Evolutionary conservation across 1,140 invertebrate species (phyloP).

Genomic region (Ylistrum balloti): DNA sequence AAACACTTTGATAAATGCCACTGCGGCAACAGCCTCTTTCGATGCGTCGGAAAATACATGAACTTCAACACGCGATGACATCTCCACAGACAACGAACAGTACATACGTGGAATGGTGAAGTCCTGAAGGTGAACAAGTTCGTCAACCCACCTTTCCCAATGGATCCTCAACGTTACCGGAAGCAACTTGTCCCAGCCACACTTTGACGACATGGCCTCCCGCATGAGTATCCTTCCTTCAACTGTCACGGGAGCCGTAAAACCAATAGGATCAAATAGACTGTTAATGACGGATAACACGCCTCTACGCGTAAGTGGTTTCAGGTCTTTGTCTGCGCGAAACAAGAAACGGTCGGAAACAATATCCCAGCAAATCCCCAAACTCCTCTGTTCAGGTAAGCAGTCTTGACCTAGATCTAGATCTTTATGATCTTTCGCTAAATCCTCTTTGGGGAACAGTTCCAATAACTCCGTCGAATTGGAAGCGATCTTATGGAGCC

Average conservation of each 20-base stretch:
- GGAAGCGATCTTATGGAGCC: slow-evolving; percentile 49
- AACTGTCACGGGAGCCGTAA: slow-evolving; percentile 56
- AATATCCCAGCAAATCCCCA: slow-evolving; percentile 47
- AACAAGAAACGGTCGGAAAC: slow-evolving; percentile 23
- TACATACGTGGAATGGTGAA: no score
- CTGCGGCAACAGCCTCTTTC: not conserved
- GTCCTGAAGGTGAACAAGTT: not conserved
- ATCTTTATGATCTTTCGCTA: slow-evolving; percentile 42
- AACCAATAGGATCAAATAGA: slow-evolving; percentile 66
- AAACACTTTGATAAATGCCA: not conserved
- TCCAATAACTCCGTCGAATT: not conserved
- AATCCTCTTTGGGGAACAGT: slow-evolving; percentile 7
- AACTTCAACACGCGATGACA: not conserved
- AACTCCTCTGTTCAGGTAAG: slow-evolving; percentile 47
- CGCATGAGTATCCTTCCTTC: slow-evolving; percentile 62
- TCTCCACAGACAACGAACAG: not conserved
- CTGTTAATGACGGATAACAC: slow-evolving; percentile 60
- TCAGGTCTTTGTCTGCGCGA: slow-evolving; percentile 22
- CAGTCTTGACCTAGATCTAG: slow-evolving; percentile 18
- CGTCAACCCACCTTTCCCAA: slow-evolving; percentile 45
- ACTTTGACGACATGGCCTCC: slow-evolving; percentile 53
- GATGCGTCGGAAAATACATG: no score
- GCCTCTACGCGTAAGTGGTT: slow-evolving; percentile 57
- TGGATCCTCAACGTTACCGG: not conserved
- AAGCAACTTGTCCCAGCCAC: slow-evolving; percentile 58